These are phyloP conservation scores for Grammomys surdaster DNA, from an alignment of 2,113 vertebrate species.

Conservation along the genomic window DNA sequence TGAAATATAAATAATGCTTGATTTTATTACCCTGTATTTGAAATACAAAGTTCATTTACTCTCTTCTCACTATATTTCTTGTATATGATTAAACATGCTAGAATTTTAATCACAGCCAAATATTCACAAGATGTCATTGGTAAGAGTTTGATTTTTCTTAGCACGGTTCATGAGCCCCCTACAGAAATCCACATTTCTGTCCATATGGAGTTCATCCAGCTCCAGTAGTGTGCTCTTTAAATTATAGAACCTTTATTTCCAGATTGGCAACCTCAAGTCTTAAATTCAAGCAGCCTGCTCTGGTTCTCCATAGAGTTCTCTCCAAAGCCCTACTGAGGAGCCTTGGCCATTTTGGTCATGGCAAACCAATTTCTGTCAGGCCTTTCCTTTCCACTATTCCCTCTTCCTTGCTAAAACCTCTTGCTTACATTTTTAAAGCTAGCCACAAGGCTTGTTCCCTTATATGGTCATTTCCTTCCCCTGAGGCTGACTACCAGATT, in stretches of 20 bases:
- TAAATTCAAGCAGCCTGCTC: background rate
- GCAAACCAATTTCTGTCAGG: no score
- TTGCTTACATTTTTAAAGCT: no score
- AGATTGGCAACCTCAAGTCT: background rate
- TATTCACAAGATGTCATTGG: background rate
- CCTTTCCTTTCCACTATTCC: no score
- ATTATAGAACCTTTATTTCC: background rate
- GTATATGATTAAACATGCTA: background rate
- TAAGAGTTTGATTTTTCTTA: no score
- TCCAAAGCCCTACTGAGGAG: background rate
- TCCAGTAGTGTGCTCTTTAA: background rate
- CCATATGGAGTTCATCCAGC: background rate
- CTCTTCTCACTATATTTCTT: background rate
- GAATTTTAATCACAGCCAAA: background rate
- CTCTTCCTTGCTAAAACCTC: no score
- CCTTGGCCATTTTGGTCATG: no score
- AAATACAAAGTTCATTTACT: background rate
- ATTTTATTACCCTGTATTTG: background rate
- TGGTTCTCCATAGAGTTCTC: background rate
- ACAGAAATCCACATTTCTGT: background rate
- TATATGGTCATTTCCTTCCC: no score
- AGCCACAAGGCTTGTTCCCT: no score
- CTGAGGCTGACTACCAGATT: no score
- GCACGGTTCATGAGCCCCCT: background rate
- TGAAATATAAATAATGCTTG: background rate